Evolutionary conservation across 2,797 vertebrate species (phyloP), one percentile per base, ranked within the genome.

Genomic region (Pelobates cultripes): DNA sequence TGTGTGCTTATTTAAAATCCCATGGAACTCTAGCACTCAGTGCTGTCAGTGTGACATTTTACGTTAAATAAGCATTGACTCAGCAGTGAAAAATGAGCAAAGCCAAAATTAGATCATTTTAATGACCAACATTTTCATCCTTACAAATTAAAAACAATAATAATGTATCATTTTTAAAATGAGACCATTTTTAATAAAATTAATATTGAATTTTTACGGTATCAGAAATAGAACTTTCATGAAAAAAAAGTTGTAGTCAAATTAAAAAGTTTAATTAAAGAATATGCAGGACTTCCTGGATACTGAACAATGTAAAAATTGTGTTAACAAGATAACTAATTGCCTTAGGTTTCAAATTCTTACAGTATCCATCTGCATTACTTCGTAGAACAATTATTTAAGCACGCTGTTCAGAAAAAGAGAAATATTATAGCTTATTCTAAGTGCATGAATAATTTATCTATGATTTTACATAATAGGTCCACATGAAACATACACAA

Each of bases 301-400:
- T 43, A 12, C 15, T 41, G 57, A 13, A 69, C 64, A 43, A 41
- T 42, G 13, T 4, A 6, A 70, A 28, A 70, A 60, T 10, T 70
- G 69, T 78, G 76, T 61, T 61, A 78, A 78, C 67, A 70, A 78
- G 76, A 78, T 57, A 53, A 78, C 67, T 70, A 45, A 70, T 77
- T 77, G 60, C 67, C 43, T 70, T 5, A 78, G 57, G 53, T 60
- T 67, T 78, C 40, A 70, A 70, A 57, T 78, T 78, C 43, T 70
- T 68, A 41, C 42, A 57, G 47, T 78, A 78, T 70, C 67, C 53
- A 61, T 70, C 47, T 45, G 67, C 41, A 78, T 70, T 78, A 70
- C 70, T 60, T 60, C 40, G 41, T 43, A 61, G 47, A 51, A 10
- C 47, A 51, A 51, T 51, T 51, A 51, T 51, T 51, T 51, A 51